Evolutionary conservation across 35 echinoderm and acorn worm species (phyloP).

Genomic region (Stichopus chloronotus): DNA sequence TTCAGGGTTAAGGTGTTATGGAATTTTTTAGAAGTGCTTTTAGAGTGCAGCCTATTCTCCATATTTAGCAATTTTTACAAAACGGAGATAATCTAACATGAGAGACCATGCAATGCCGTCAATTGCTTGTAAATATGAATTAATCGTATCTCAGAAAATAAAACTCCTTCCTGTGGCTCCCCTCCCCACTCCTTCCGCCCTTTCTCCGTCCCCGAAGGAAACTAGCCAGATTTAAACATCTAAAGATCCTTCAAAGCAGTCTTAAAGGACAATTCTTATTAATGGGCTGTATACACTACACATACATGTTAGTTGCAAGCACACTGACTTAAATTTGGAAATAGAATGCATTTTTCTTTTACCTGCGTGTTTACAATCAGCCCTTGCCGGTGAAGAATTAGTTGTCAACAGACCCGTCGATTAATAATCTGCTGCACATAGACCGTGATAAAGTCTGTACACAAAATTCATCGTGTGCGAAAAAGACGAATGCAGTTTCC

Average conservation of each 20-base stretch:
- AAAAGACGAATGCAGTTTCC: neutral
- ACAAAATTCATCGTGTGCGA: conserved; percentile 48
- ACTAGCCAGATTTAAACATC: too few species aligned
- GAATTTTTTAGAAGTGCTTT: too few species aligned
- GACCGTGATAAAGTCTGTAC: conserved; percentile 27
- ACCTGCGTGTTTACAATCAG: conserved; percentile 48
- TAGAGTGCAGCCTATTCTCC: too few species aligned
- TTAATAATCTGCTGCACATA: neutral
- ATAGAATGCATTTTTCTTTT: conserved; percentile 53
- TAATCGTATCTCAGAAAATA: too few species aligned
- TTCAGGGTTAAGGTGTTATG: too few species aligned
- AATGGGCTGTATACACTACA: neutral
- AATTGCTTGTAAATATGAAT: too few species aligned
- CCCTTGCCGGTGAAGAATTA: conserved; percentile 37
- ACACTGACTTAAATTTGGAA: conserved; percentile 16
- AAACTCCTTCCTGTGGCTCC: neutral
- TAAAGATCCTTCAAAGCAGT: neutral
- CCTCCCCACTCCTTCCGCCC: neutral
- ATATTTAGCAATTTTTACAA: too few species aligned
- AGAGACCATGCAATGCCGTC: too few species aligned
- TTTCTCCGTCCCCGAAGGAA: neutral
- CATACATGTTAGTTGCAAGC: neutral
- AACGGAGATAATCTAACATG: too few species aligned
- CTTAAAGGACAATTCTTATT: neutral
- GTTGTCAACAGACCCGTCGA: neutral